A percentile compares a stretch with the other conserved stretches of the same genome.
These are phyloP conservation scores for Cervus canadensis DNA, from an alignment of 2,113 vertebrate species.

Conservation along the genomic window DNA sequence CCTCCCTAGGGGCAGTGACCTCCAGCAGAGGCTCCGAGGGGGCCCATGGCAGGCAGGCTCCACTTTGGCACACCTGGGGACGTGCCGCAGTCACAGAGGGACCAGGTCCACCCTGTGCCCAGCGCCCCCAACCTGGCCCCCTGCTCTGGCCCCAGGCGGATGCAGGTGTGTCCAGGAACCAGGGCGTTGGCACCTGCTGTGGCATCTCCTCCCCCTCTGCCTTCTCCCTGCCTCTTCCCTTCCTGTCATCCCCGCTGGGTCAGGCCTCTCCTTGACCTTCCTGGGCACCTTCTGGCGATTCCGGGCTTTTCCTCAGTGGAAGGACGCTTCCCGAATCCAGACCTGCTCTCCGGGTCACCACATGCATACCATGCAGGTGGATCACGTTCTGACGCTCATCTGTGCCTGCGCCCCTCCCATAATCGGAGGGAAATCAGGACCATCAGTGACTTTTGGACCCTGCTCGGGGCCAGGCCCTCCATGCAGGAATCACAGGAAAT, in stretches of 20 bases:
- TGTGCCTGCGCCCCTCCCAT: neutral
- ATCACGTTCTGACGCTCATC: rapidly evolving
- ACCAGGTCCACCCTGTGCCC: rapidly evolving
- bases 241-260: neutral
- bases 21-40: neutral
- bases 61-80: neutral
- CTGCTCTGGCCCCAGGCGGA: neutral
- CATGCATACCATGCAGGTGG: neutral
- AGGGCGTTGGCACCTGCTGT: rapidly evolving
- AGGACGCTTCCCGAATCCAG: no score
- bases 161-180: rapidly evolving
- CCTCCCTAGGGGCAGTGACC: neutral
- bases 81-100: neutral
- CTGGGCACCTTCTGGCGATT: neutral
- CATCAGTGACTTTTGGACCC: neutral
- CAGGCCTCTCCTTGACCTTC: neutral
- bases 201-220: neutral
- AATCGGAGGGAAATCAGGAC: neutral
- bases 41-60: no score
- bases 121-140: rapidly evolving
- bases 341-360: no score
- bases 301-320: neutral
- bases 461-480: neutral
- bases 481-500: no score
- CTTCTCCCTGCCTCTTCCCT: neutral